A percentile compares a stretch with the other conserved stretches of the same genome.
Evolutionary conservation across 2,797 vertebrate genomes (phyloP).

Genomic region (Chaetophractus vellerosus): DNA sequence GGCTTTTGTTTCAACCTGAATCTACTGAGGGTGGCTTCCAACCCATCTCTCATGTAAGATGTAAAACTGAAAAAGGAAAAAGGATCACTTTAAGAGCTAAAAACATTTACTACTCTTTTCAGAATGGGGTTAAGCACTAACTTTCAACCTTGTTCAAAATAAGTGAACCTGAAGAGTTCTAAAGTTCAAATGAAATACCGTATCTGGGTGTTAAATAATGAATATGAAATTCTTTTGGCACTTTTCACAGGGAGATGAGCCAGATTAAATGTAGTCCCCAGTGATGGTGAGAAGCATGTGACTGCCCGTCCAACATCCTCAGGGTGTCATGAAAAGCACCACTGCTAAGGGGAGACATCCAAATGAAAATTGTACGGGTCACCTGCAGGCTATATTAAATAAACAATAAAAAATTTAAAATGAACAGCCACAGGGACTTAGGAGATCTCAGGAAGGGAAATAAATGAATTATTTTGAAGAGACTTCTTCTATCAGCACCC

Average conservation of each 20-base stretch:
- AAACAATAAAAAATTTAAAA: slow-evolving; percentile 96
- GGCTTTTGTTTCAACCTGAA: slow-evolving; percentile 22
- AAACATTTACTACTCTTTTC: slow-evolving; percentile 2
- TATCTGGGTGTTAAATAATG: slow-evolving; percentile 88
- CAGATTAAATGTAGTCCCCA: not conserved
- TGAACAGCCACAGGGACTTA: slow-evolving; percentile 89
- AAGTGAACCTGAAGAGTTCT: slow-evolving; percentile 83
- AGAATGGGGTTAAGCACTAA: slow-evolving; percentile 74
- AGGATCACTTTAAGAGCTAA: slow-evolving; percentile 20
- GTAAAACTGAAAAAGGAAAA: not conserved
- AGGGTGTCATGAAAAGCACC: slow-evolving; percentile 89
- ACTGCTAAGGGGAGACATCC: slow-evolving; percentile 82
- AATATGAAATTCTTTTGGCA: slow-evolving; percentile 82
- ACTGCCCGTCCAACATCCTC: slow-evolving; percentile 76
- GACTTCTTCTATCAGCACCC: not conserved
- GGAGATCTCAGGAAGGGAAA: slow-evolving; percentile 78
- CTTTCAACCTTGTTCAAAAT: slow-evolving; percentile 81
- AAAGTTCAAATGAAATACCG: slow-evolving; percentile 82
- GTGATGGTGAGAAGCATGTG: slow-evolving; percentile 36
- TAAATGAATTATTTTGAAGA: slow-evolving; percentile 77
- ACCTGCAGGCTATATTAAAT: slow-evolving; percentile 94
- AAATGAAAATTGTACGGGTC: slow-evolving; percentile 92
- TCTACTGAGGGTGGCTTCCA: not conserved
- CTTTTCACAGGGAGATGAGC: slow-evolving; percentile 70
- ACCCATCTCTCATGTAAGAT: not conserved